Evolutionary conservation across 2,888 invertebrate species (phyloP), one percentile per base, ranked within the genome.

Genomic region (Tribolium freemani): DNA sequence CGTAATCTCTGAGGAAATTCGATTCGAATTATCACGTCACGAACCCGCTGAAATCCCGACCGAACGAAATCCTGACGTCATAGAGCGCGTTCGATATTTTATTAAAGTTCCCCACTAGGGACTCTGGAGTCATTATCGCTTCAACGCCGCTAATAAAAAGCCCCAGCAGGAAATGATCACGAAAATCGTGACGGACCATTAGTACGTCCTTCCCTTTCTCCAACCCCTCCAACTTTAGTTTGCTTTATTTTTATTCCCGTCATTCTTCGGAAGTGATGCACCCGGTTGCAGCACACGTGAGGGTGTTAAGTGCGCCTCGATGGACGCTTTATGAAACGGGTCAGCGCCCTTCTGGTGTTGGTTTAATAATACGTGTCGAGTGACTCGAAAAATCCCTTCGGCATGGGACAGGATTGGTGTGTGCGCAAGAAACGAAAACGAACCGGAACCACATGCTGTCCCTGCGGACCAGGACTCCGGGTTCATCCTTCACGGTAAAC

Each of bases 341-440:
- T 69, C 69, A 69, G 60, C 50, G 60, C 69, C 53, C 60, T 53
- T 60, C 11, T 60, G 53, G 48, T 16, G 6, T 48, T 13, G 38
- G 3, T 38, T 3, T 68, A 16, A 16, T 54, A 57, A 38, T 58
- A 57, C 68, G 68, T 68, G 68, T 57, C 38, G 68, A 53, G 67
- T 67, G 67, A 56, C 16, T 67, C 31, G 57, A 57, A 57, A 54
- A 20, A 46, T 45, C 30, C 46, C 57, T n/a, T 48, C 26, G 88
- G 87, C 85, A 92, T 92, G 92, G 92, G 92, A 85, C 92, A 92
- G 87, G 92, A 92, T 87, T 92, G 92, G 91, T 92, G 92, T 88
- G 90, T 92, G 86, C 89, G 91, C 81, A 90, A 91, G 86, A 91
- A 92, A 85, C 88, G 92, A 86, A 93, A 92, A 88, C 89, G 91